Evolutionary conservation across 1,140 invertebrate genomes (phyloP).

Genomic region (Zelostemma sp.): DNA sequence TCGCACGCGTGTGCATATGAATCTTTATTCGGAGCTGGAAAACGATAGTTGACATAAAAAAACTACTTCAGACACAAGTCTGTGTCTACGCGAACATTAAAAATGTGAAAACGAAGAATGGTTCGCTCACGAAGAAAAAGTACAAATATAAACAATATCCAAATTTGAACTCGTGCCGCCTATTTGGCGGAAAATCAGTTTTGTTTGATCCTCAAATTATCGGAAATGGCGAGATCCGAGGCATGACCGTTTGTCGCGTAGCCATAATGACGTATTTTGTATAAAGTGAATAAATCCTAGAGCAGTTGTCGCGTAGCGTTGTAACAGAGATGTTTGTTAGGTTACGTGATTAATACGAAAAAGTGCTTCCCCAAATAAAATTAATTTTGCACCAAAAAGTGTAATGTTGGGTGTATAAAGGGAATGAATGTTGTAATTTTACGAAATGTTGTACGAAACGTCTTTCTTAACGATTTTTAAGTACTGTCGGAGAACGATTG

Average conservation of each 20-base stretch:
- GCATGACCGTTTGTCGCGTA: slow-evolving; percentile 13
- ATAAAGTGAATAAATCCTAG: slow-evolving; percentile 31
- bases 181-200: too few species aligned
- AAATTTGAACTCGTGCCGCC: too few species aligned
- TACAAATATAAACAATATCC: too few species aligned
- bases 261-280: slow-evolving; percentile 29
- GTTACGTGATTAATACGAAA: slow-evolving; percentile 18
- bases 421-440: slow-evolving; percentile 14
- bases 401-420: slow-evolving; percentile 6
- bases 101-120: too few species aligned
- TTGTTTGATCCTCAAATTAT: too few species aligned
- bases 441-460: slow-evolving; percentile 8
- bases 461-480: neutral
- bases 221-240: slow-evolving; percentile 20
- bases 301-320: slow-evolving; percentile 20
- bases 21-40: too few species aligned
- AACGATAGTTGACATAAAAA: too few species aligned
- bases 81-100: too few species aligned
- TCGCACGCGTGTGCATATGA: too few species aligned
- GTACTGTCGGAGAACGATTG: neutral
- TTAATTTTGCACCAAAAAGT: slow-evolving; percentile 58
- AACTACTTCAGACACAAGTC: too few species aligned
- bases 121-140: too few species aligned
- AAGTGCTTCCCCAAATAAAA: slow-evolving; percentile 64
- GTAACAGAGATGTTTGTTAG: neutral